Base-by-base conservation (phyloP, 2,888 invertebrate genomes). In the Oligia latruncula region DNA sequence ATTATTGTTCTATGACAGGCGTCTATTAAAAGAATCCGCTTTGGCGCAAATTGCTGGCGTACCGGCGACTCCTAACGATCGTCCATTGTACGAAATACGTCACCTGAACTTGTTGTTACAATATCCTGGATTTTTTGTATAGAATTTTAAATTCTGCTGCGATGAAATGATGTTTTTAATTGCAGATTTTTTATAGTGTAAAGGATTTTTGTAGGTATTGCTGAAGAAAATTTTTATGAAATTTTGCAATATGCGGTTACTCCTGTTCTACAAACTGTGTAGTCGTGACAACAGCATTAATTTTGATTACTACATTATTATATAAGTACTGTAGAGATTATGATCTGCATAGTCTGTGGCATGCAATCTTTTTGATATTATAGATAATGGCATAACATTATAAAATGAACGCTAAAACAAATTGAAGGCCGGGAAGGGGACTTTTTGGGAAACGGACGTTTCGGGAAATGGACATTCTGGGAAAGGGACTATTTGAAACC, bases 1-100 rank as follows among this genome's bases (percentile, higher is more conserved):
- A 55, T 58, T 40, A 9, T 29, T 75, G n/a, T 23, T 75, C 75
- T 75, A 20, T 58, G 80, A 8, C 35, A 23, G 71, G 68, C 75
- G 64, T 81, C 79, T 86, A 83, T 87, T 83, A 85, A 89, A 91
- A 91, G 91, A 90, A 91, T 90, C 91, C 88, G 84, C 86, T 91
- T 89, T 85, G 79, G 88, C 86, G 89, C 90, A 92, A 93, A 93
- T 93, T 93, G 92, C 90, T 81, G 74, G 81, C 90, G 89, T 84
- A 85, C 87, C 88, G 89, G 91, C 85, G 89, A 86, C 87, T 89
- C 86, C 87, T 93, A 94, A 93, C 93, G 93, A 94, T 86, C 80
- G 80, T 82, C 90, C 90, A 93, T 94, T 93, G 87, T 87, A 29
- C 71, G 35, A 35, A 77, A 55, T 60, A 76, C 80, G 70, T 80